A percentile compares a stretch with the other conserved stretches of the same genome.
phyloP scores from a whole-genome alignment of 2,113 vertebrate species.

The Vulpes vulpes region DNA sequence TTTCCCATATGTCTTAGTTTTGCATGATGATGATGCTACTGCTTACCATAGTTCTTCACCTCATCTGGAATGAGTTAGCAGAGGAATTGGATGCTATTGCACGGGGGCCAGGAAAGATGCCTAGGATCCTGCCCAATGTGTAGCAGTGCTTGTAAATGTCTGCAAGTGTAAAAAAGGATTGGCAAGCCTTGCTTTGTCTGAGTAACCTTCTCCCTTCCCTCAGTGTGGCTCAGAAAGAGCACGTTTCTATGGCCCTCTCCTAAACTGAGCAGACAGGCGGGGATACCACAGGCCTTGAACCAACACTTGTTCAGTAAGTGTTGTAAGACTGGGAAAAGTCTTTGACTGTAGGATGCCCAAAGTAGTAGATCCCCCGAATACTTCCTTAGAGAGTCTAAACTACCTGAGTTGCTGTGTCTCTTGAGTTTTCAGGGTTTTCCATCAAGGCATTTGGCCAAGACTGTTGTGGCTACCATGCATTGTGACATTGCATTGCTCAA shows the following conservation, averaged over 20 bases:
- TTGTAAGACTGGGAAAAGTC: neutral
- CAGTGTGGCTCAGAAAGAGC: neutral
- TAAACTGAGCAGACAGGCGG: neutral
- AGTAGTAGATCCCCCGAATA: neutral
- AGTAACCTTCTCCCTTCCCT: neutral
- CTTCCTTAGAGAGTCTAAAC: neutral
- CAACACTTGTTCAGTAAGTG: neutral
- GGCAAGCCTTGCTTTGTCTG: neutral
- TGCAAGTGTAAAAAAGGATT: neutral
- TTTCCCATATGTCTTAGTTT: constrained; percentile 14
- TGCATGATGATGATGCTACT: neutral
- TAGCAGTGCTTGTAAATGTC: neutral
- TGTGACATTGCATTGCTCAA: neutral
- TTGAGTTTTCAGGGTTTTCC: constrained; percentile 1
- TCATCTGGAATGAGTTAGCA: neutral
- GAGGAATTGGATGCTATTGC: neutral
- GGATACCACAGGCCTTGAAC: neutral
- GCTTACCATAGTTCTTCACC: neutral
- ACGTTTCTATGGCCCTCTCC: neutral
- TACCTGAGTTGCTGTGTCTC: neutral
- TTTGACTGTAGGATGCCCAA: neutral
- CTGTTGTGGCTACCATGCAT: neutral
- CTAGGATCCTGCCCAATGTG: neutral
- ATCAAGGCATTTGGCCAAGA: neutral
- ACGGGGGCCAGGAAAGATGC: neutral